phyloP scores from a whole-genome alignment of 2,888 invertebrate genomes.

The Leucophenga montana region DNA sequence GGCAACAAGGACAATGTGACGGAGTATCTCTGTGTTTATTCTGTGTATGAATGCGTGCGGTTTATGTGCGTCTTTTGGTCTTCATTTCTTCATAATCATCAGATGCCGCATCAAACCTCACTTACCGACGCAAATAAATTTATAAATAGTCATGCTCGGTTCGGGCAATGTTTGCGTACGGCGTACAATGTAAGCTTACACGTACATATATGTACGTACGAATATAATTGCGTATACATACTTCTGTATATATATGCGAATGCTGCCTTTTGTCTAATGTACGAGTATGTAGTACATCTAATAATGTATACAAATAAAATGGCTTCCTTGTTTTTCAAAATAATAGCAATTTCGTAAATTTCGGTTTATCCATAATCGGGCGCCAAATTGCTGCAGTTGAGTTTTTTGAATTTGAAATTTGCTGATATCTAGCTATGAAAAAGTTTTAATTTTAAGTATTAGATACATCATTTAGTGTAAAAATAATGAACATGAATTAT shows the following conservation, averaged over 20 bases:
- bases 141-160: slow-evolving; percentile 68
- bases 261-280: too few species aligned
- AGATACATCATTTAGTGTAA: too few species aligned
- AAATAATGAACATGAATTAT: too few species aligned
- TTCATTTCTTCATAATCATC: slow-evolving; percentile 34
- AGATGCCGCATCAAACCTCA: slow-evolving; percentile 65
- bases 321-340: too few species aligned
- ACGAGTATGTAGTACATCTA: too few species aligned
- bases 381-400: too few species aligned
- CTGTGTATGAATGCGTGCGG: slow-evolving; percentile 36
- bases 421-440: too few species aligned
- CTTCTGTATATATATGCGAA: background rate
- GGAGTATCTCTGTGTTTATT: slow-evolving; percentile 25
- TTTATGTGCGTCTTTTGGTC: background rate
- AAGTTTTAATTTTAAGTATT: too few species aligned
- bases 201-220: slow-evolving; percentile 25
- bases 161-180: slow-evolving; percentile 46
- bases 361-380: background rate
- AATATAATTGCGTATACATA: slow-evolving; percentile 19
- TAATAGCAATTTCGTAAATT: background rate
- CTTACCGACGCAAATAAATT: slow-evolving; percentile 65
- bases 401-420: too few species aligned
- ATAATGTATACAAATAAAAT: too few species aligned
- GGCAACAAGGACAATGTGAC: slow-evolving; percentile 11
- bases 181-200: slow-evolving; percentile 7